These are phyloP conservation scores for Uria lomvia DNA, from an alignment of 2,113 vertebrate genomes.

Conservation along the genomic window DNA sequence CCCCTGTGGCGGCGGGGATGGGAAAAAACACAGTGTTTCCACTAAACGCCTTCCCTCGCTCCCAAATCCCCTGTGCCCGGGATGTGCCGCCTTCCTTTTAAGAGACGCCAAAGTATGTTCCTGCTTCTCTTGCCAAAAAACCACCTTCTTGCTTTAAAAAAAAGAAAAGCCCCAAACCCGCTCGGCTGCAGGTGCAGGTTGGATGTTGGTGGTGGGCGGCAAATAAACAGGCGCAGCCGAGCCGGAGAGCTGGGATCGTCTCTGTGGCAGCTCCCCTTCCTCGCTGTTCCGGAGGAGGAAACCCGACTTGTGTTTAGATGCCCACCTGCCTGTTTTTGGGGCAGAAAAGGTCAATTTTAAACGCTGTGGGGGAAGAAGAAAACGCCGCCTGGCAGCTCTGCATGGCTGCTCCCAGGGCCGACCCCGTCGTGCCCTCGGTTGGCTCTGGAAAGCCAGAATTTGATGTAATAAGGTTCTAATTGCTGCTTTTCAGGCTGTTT, in stretches of 20 bases:
- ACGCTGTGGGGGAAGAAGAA: not conserved
- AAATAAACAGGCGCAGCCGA: not conserved
- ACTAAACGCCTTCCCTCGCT: not conserved
- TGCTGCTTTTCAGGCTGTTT: not conserved
- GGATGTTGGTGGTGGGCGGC: not conserved
- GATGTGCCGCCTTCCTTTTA: not conserved
- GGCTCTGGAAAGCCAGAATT: not conserved
- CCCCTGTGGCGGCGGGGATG: fast-evolving
- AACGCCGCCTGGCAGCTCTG: not conserved
- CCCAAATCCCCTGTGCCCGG: not conserved
- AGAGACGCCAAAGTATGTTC: not conserved
- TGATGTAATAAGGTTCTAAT: not conserved
- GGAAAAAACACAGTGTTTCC: not conserved
- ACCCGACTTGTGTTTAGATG: not conserved
- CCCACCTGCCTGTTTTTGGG: not conserved
- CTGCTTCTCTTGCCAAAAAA: not conserved
- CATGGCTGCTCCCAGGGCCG: not conserved
- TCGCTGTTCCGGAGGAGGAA: not conserved
- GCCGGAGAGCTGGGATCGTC: too few species aligned
- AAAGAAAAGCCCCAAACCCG: not conserved
- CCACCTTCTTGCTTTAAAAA: not conserved
- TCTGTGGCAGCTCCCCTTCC: not conserved
- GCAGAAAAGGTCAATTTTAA: not conserved
- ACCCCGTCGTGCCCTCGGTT: not conserved
- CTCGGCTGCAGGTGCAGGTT: not conserved